These are phyloP conservation scores for Harpagus bidentatus DNA, from an alignment of 2,113 vertebrate genomes.

Conservation along the genomic window DNA sequence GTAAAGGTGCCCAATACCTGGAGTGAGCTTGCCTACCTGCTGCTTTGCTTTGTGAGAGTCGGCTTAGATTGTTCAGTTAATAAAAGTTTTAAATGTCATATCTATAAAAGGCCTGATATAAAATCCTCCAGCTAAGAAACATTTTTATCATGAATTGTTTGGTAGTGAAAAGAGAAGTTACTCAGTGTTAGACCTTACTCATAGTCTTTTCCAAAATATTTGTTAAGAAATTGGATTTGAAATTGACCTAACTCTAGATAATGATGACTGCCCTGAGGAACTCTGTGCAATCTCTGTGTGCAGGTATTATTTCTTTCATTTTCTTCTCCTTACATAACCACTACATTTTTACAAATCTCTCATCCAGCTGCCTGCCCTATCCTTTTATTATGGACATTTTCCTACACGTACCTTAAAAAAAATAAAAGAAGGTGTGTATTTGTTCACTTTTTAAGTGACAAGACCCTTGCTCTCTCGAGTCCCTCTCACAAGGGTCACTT, in stretches of 20 bases:
- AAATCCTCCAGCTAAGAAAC: not conserved
- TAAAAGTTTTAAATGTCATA: conserved; percentile 33
- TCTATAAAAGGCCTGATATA: not conserved
- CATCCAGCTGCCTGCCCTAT: not conserved
- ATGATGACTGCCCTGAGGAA: not conserved
- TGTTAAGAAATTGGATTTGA: not conserved
- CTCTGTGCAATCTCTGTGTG: not conserved
- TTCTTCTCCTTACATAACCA: not conserved
- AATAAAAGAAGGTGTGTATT: not conserved
- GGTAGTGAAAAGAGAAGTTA: not conserved
- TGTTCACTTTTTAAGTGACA: not conserved
- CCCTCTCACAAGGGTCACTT: not conserved
- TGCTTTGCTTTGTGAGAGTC: conserved; percentile 35
- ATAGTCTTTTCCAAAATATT: not conserved
- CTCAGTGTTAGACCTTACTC: not conserved
- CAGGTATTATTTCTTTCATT: not conserved
- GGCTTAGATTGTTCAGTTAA: conserved; percentile 7
- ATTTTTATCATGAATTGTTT: not conserved
- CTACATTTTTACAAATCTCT: not conserved
- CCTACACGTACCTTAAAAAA: not conserved
- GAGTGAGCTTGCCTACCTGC: not conserved
- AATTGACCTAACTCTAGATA: not conserved
- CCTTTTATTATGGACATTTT: not conserved
- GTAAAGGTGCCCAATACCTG: conserved; percentile 1
- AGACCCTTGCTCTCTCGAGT: not conserved